These are phyloP conservation scores for Siphamia tubifer DNA, from an alignment of 2,113 vertebrate species.

Conservation along the genomic window DNA sequence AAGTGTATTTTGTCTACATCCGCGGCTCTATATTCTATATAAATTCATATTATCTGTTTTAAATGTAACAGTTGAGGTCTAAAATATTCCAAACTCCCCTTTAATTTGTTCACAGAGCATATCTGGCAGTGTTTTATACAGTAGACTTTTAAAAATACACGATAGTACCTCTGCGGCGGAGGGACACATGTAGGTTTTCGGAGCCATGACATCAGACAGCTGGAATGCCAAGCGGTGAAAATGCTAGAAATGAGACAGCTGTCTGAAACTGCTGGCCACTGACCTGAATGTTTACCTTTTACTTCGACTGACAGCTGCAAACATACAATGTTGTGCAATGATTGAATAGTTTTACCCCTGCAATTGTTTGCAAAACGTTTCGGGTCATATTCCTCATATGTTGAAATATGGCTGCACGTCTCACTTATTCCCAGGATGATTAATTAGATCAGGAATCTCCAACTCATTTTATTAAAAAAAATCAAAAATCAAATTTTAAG, in stretches of 20 bases:
- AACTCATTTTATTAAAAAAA: too few species aligned
- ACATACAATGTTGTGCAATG: neutral
- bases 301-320: conserved; percentile 17
- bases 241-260: conserved; percentile 80
- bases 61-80: fast-evolving
- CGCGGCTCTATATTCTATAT: conserved; percentile 62
- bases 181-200: conserved; percentile 59
- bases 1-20: conserved; percentile 73
- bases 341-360: neutral
- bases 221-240: conserved; percentile 89
- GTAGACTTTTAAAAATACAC: neutral
- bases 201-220: conserved; percentile 89
- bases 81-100: fast-evolving
- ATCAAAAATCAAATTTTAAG: too few species aligned
- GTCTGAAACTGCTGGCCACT: conserved; percentile 48
- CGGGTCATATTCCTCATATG: neutral
- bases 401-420: neutral
- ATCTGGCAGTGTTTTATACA: fast-evolving
- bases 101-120: fast-evolving
- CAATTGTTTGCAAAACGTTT: neutral
- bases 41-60: neutral
- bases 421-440: neutral
- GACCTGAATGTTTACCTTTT: conserved; percentile 57
- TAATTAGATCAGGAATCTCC: too few species aligned
- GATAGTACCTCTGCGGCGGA: conserved; percentile 61